Conservation (phyloP, 2,797 vertebrate species). For the Heterohyrax brucei region DNA sequence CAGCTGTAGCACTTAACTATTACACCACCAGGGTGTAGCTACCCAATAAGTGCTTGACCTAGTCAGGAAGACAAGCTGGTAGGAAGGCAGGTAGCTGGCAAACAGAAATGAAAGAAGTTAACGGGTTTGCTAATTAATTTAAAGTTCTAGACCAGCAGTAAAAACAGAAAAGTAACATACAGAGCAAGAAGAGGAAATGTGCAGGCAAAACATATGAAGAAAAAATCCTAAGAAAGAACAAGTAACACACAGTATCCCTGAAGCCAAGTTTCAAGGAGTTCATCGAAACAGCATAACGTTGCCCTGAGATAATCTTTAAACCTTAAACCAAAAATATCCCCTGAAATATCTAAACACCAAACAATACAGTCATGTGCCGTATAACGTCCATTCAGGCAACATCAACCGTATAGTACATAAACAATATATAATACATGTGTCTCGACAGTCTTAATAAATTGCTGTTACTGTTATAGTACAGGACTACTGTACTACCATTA, state of each 20-base stretch:
- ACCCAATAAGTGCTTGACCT: slow-evolving; percentile 11
- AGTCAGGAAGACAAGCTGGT: not conserved
- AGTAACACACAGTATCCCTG: not conserved
- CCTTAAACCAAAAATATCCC: not conserved
- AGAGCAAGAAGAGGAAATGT: slow-evolving; percentile 10
- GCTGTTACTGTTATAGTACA: no score
- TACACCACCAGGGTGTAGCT: not conserved
- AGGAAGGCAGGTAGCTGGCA: not conserved
- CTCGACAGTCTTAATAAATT: no score
- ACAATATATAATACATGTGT: no score
- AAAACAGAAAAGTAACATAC: not conserved
- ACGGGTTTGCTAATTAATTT: not conserved
- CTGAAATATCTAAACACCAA: not conserved
- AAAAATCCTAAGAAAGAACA: not conserved
- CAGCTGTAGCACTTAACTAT: no score
- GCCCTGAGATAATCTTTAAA: not conserved
- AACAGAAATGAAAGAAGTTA: not conserved
- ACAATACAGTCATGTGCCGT: not conserved
- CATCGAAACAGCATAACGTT: not conserved
- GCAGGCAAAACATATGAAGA: not conserved
- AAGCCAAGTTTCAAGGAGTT: slow-evolving; percentile 18
- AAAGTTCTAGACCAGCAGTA: not conserved
- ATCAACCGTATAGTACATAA: no score
- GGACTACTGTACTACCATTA: no score
- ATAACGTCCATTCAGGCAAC: no score